Conservation (phyloP, 2,888 invertebrate species). For the Limnephilus marmoratus region DNA sequence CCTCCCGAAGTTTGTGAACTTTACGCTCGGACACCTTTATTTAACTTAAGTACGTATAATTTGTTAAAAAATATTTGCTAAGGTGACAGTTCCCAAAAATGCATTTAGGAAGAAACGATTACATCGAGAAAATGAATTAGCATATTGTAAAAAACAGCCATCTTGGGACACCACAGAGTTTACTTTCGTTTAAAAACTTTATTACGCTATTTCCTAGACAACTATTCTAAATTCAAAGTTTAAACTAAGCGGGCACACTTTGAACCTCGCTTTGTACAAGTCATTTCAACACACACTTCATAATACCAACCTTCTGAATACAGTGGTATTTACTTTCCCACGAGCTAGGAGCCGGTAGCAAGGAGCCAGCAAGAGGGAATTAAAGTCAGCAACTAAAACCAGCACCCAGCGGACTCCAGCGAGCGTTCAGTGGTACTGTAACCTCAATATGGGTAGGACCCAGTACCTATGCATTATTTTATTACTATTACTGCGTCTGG, state of each 20-base stretch:
- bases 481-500: neutral
- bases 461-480: neutral
- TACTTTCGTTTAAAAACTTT: neutral
- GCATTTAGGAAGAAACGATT: neutral
- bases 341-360: neutral
- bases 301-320: neutral
- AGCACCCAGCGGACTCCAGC: neutral
- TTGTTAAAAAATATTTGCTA: too few species aligned
- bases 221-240: neutral
- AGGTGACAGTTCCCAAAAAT: neutral
- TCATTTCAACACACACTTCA: conserved; percentile 4
- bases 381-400: neutral
- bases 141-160: neutral
- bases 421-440: neutral
- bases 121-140: too few species aligned
- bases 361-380: neutral
- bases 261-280: neutral
- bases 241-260: neutral
- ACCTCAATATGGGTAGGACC: neutral
- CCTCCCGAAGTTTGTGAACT: too few species aligned
- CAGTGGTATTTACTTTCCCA: neutral
- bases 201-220: neutral
- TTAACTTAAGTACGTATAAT: too few species aligned
- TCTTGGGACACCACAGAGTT: neutral
- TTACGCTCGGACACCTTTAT: too few species aligned